Base-by-base conservation (phyloP, 2,888 invertebrate genomes). In the Melitaea athalia region DNA sequence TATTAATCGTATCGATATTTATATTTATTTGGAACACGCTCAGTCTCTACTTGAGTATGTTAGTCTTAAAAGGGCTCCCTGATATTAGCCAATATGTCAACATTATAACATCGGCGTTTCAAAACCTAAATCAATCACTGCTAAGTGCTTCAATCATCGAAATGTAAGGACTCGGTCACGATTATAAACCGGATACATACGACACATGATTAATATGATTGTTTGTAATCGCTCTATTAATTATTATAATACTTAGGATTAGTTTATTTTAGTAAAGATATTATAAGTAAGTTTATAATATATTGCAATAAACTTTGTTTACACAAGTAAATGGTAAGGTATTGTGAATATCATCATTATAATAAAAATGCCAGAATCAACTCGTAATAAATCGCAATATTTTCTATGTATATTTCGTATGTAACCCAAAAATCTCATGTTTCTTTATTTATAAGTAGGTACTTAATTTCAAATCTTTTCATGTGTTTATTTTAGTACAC, bases 81-180 rank as follows among this genome's bases (percentile, higher is more conserved):
- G 59, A 55, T 63, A 63, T 72, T 72, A 53, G 68, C 72, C 63
- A 68, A 72, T 71, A 70, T 69, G 67, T 69, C 73, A 72, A 66
- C 72, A 50, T 69, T 64, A 71, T 66, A 59, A 68, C 59, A 64
- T 67, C 67, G 57, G 63, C 49, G 59, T 71, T 71, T 72, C 71
- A 70, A 72, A 75, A 71, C 71, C 72, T 71, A 69, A 70, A 73
- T 72, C 69, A 70, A 73, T 74, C 73, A 70, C 53, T 63, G 68
- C 64, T 73, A 73, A 73, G 73, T 73, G 73, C 67, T 71, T 66
- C 73, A 69, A 71, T 69, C 73, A 69, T 68, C 66, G 63, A 71
- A 67, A 73, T 59, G 61, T 72, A 72, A 71, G 69, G 73, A 71
- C 62, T 63, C 65, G 59, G 71, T 73, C 73, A 73, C 73, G 73